phyloP scores from a whole-genome alignment of 2,113 vertebrate genomes.

The Bagarius yarrelli region DNA sequence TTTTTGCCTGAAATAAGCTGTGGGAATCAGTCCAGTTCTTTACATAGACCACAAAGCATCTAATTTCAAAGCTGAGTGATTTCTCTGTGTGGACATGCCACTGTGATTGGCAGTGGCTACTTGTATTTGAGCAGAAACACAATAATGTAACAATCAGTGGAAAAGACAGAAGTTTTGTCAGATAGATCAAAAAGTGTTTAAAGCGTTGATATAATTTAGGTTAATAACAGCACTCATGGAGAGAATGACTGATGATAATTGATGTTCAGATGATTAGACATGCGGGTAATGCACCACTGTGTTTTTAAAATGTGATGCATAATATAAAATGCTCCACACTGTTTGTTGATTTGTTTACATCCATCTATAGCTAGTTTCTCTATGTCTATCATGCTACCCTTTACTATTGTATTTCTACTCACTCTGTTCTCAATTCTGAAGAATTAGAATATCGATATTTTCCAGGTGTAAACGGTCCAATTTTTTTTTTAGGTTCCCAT shows the following conservation, averaged over 20 bases:
- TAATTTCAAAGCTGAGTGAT: conserved; percentile 39
- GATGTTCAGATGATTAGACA: conserved; percentile 6
- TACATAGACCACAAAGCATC: conserved; percentile 35
- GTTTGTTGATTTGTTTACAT: conserved; percentile 5
- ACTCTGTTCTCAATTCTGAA: not conserved
- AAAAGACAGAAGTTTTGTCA: conserved; percentile 18
- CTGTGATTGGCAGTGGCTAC: conserved; percentile 20
- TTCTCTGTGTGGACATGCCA: conserved; percentile 41
- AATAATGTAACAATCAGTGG: conserved; percentile 27
- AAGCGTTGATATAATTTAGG: conserved; percentile 4
- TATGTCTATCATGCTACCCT: not conserved
- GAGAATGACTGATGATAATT: conserved; percentile 32
- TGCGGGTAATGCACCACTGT: conserved; percentile 3
- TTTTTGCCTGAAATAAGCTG: conserved; percentile 50
- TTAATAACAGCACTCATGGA: conserved; percentile 39
- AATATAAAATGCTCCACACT: not conserved
- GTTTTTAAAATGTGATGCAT: not conserved
- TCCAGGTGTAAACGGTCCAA: not conserved
- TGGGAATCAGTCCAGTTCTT: conserved; percentile 45
- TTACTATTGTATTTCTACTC: not conserved
- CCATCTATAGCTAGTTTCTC: not conserved
- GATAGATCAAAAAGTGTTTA: conserved; percentile 2
- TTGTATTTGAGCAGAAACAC: conserved; percentile 25
- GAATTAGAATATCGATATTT: not conserved
- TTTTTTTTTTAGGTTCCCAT: no score